Conservation (phyloP, 1,140 invertebrate genomes). For the Hylaeus anthracinus region DNA sequence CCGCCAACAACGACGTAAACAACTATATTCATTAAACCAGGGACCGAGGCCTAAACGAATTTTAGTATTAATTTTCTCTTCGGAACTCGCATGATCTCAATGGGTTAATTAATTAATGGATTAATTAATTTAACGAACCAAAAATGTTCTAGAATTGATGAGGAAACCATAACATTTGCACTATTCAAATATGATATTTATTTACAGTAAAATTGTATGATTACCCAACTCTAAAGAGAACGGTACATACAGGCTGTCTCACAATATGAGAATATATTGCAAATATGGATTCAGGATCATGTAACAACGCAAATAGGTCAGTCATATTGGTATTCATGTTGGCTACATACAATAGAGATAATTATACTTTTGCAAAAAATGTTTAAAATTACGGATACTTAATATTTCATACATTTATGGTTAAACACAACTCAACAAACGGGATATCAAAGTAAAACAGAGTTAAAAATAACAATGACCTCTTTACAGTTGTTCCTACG, state of each 20-base stretch:
- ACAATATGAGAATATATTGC: not conserved
- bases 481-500: no score
- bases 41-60: not conserved
- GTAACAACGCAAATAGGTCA: not conserved
- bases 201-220: not conserved
- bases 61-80: not conserved
- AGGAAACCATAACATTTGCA: not conserved
- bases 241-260: constrained; percentile 7
- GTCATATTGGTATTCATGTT: not conserved
- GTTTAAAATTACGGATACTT: no score
- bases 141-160: not conserved
- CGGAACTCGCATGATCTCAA: not conserved
- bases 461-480: not conserved
- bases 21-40: not conserved
- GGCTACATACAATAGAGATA: no score
- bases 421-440: no score
- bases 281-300: not conserved
- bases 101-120: not conserved
- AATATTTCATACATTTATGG: no score
- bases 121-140: not conserved
- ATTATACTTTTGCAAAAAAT: no score
- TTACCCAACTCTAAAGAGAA: constrained; percentile 27
- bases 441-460: not conserved
- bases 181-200: not conserved
- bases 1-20: not conserved